These are phyloP conservation scores for Erannis defoliaria DNA, from an alignment of 2,888 invertebrate species.

Conservation along the genomic window DNA sequence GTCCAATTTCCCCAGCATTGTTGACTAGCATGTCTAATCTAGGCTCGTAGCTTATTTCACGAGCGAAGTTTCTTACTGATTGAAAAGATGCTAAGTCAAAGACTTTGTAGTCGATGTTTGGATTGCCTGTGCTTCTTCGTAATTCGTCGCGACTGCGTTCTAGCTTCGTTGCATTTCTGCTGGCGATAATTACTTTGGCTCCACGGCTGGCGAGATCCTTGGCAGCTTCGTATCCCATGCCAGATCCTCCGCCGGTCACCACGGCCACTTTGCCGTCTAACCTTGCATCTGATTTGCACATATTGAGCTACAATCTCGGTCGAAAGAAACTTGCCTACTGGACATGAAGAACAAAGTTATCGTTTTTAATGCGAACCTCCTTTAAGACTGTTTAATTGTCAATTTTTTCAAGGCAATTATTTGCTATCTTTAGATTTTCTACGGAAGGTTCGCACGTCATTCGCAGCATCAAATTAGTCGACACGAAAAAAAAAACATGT, in stretches of 20 bases:
- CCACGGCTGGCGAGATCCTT: conserved; percentile 89
- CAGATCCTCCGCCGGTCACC: conserved; percentile 93
- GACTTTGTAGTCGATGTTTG: conserved; percentile 86
- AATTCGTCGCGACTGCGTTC: conserved; percentile 89
- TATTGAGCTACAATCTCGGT: conserved; percentile 18
- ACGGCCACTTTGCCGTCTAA: conserved; percentile 87
- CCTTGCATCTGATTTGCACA: conserved; percentile 45
- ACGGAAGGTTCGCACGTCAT: neutral
- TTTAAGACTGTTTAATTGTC: neutral
- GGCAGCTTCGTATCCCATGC: conserved; percentile 92
- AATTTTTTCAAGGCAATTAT: neutral
- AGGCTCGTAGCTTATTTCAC: conserved; percentile 82
- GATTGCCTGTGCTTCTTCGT: conserved; percentile 89
- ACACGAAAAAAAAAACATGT: too few species aligned
- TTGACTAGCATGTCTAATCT: conserved; percentile 88
- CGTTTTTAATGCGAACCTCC: neutral
- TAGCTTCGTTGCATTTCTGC: conserved; percentile 85
- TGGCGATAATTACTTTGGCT: conserved; percentile 90
- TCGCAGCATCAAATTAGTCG: too few species aligned
- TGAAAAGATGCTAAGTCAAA: conserved; percentile 82
- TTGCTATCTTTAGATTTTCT: neutral
- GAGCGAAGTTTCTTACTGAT: conserved; percentile 87
- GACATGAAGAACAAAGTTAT: neutral
- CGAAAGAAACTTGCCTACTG: neutral
- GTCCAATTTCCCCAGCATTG: conserved; percentile 85